These are phyloP conservation scores for Philypnodon macrostomus DNA, from an alignment of 2,797 vertebrate species.

Conservation along the genomic window DNA sequence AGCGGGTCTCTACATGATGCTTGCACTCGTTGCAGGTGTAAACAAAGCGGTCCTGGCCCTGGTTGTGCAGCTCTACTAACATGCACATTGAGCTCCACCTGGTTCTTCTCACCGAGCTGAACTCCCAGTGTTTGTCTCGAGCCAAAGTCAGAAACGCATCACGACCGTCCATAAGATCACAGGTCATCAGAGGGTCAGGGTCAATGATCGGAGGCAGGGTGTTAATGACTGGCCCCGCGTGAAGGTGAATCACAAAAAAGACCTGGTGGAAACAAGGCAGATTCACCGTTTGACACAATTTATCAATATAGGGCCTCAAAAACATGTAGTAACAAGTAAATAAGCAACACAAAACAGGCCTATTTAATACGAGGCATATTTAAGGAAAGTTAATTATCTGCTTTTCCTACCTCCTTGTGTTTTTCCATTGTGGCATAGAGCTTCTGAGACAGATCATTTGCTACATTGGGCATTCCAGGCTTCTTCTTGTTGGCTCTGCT, in stretches of 20 bases:
- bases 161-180: constrained; percentile 96
- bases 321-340: no score
- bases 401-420: constrained; percentile 89
- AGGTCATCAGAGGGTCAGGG: constrained; percentile 90
- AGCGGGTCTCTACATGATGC: constrained; percentile 96
- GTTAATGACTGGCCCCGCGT: constrained; percentile 91
- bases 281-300: no score
- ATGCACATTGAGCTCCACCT: constrained; percentile 99
- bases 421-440: constrained; percentile 98
- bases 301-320: no score
- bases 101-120: constrained; percentile 92
- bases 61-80: constrained; percentile 97
- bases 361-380: no score
- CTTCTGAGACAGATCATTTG: constrained; percentile 97
- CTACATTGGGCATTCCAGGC: constrained; percentile 95
- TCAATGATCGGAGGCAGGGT: constrained; percentile 94
- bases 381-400: not conserved
- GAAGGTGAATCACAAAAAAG: constrained; percentile 96
- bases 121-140: constrained; percentile 98
- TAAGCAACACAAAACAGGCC: no score
- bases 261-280: constrained; percentile 74
- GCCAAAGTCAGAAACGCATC: constrained; percentile 96
- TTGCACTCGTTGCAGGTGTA: constrained; percentile 99
- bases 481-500: constrained; percentile 98
- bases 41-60: constrained; percentile 97